Conservation (phyloP, 2,797 vertebrate species). For the Rhinophrynus dorsalis region DNA sequence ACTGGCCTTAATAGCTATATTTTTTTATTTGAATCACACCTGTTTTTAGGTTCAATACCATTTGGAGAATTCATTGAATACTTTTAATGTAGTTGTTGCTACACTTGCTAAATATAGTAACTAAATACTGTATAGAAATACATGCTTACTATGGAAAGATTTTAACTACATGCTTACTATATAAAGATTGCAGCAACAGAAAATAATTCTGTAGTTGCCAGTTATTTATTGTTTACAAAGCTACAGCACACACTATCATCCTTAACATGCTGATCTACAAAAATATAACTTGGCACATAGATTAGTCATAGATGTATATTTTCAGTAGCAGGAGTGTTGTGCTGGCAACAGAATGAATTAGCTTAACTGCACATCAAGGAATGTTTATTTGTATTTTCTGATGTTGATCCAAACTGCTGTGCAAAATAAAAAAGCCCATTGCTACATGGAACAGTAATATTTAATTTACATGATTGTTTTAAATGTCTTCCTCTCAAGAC, state of each 20-base stretch:
- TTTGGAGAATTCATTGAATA: too few species aligned
- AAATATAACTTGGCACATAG: constrained; percentile 26
- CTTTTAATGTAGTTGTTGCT: too few species aligned
- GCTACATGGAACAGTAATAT: constrained; percentile 20
- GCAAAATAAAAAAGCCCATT: constrained; percentile 25
- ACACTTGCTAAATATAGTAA: too few species aligned
- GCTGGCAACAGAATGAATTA: constrained; percentile 37
- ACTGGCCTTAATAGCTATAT: too few species aligned
- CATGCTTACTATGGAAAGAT: too few species aligned
- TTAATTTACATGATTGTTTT: constrained; percentile 44
- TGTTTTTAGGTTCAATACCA: too few species aligned
- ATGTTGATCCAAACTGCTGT: constrained; percentile 33
- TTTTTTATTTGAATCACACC: too few species aligned
- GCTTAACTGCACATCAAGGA: constrained; percentile 35
- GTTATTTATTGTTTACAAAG: constrained; percentile 6
- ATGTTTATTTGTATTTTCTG: constrained; percentile 45
- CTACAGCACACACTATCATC: constrained; percentile 22
- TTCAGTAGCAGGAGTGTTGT: constrained; percentile 10
- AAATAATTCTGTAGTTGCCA: constrained; percentile 6
- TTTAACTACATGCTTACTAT: neutral
- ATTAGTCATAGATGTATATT: neutral
- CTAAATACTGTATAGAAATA: too few species aligned
- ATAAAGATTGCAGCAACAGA: neutral
- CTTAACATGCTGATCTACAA: constrained; percentile 18
- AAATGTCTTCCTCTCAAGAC: constrained; percentile 36